Evolutionary conservation across 2,797 vertebrate genomes (phyloP).

Genomic region (Luscinia megarhynchos): DNA sequence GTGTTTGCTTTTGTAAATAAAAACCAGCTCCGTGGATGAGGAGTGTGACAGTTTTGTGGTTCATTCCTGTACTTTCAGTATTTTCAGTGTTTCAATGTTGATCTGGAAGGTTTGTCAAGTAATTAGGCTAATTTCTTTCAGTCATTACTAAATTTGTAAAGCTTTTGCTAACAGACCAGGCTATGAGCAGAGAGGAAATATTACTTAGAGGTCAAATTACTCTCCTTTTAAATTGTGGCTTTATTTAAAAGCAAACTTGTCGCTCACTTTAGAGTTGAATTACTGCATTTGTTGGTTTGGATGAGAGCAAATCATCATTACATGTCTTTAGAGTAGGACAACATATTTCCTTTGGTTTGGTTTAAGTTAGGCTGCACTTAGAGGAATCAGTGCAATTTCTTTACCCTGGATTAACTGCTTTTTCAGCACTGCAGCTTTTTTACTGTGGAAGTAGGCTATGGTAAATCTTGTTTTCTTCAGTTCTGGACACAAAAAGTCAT

Average conservation of each 20-base stretch:
- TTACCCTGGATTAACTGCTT: not conserved
- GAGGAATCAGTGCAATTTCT: not conserved
- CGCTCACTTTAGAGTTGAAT: not conserved
- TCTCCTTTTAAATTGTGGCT: not conserved
- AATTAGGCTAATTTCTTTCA: not conserved
- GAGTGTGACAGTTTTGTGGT: not conserved
- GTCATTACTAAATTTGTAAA: not conserved
- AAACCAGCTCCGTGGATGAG: rapidly evolving
- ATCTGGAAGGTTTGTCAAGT: not conserved
- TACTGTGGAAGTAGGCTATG: not conserved
- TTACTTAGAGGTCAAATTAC: not conserved
- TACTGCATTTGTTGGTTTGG: not conserved
- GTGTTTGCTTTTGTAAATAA: not conserved
- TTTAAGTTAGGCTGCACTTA: not conserved
- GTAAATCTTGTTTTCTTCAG: not conserved
- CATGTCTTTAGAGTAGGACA: not conserved
- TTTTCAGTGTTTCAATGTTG: not conserved
- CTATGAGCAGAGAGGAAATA: not conserved
- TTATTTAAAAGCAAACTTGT: not conserved
- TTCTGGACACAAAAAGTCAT: not conserved
- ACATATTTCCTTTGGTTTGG: not conserved
- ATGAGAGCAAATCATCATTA: not conserved
- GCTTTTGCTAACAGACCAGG: not conserved
- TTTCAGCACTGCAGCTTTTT: not conserved
- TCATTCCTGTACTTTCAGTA: not conserved